Evolutionary conservation across 2,113 vertebrate genomes (phyloP).

Genomic region (Calyptommatus sinebrachiatus): DNA sequence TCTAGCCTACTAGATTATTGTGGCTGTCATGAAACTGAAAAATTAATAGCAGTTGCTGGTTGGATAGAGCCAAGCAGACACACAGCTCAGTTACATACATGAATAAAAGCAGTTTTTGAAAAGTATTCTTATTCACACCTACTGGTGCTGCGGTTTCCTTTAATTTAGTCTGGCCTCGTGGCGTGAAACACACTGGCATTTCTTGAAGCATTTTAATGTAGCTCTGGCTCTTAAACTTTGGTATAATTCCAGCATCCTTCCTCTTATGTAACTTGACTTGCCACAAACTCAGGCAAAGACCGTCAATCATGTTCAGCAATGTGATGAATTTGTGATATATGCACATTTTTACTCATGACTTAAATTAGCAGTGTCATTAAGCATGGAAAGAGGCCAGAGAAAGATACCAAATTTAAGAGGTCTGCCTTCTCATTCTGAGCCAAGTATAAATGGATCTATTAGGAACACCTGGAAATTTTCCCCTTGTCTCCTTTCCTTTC

Average conservation of each 20-base stretch:
- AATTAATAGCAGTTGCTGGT: slow-evolving; percentile 6
- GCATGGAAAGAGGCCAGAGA: neutral
- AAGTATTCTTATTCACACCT: slow-evolving; percentile 45
- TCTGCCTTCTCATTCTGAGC: slow-evolving; percentile 17
- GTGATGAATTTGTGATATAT: slow-evolving; percentile 33
- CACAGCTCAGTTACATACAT: slow-evolving; percentile 30
- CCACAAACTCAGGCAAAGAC: slow-evolving; percentile 16
- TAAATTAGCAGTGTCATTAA: neutral
- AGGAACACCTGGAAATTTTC: neutral
- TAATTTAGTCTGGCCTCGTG: slow-evolving; percentile 46
- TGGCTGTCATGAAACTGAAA: slow-evolving; percentile 41
- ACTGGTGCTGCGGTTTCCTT: slow-evolving; percentile 45
- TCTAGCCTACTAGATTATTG: slow-evolving; percentile 32
- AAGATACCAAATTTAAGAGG: neutral
- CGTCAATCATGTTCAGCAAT: slow-evolving; percentile 24
- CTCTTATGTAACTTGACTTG: slow-evolving; percentile 33
- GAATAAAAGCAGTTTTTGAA: slow-evolving; percentile 41
- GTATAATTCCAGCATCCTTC: slow-evolving; percentile 34
- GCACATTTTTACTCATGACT: slow-evolving; percentile 22
- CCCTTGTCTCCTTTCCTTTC: neutral
- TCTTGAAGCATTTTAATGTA: slow-evolving; percentile 35
- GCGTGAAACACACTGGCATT: slow-evolving; percentile 41
- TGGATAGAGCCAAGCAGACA: neutral
- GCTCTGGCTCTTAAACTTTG: slow-evolving; percentile 28
- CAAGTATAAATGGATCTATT: neutral